Evolutionary conservation across 2,113 vertebrate species (phyloP).

Genomic region (Mastomys natalensis): DNA sequence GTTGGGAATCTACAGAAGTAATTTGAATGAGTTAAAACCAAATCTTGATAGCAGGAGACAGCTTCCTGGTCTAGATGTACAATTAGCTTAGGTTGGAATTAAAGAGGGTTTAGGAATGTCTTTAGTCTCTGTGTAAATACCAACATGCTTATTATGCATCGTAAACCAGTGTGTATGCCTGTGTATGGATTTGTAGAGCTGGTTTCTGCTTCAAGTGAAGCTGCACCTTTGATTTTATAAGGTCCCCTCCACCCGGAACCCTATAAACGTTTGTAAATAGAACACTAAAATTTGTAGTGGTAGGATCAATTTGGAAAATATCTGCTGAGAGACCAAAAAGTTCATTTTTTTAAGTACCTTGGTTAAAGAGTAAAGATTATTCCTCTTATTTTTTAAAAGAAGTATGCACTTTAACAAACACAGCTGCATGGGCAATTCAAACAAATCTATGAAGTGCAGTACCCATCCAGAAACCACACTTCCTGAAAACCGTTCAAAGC

Average conservation of each 20-base stretch:
- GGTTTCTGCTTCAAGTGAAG: constrained; percentile 82
- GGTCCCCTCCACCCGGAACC: constrained; percentile 74
- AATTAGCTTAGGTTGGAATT: constrained; percentile 69
- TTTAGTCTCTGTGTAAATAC: constrained; percentile 82
- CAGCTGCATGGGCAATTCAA: constrained; percentile 83
- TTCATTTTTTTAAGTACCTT: constrained; percentile 86
- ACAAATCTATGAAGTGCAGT: constrained; percentile 80
- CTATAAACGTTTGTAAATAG: constrained; percentile 85
- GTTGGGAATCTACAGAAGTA: constrained; percentile 55
- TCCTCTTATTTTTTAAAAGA: constrained; percentile 90
- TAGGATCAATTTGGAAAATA: constrained; percentile 78
- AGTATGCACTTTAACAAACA: constrained; percentile 89
- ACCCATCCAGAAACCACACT: constrained; percentile 80
- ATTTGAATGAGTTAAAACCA: constrained; percentile 72
- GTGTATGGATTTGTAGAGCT: constrained; percentile 81
- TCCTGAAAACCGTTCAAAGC: constrained; percentile 81
- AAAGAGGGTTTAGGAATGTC: constrained; percentile 60
- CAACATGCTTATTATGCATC: constrained; percentile 81
- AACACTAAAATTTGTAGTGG: constrained; percentile 82
- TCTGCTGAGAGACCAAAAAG: constrained; percentile 87
- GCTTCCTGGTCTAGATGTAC: constrained; percentile 74
- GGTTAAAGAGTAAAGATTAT: constrained; percentile 88
- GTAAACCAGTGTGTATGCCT: constrained; percentile 80
- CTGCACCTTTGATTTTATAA: constrained; percentile 84
- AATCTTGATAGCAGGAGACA: constrained; percentile 73